Percentiles rank a stretch among this genome's conserved stretches.
Evolutionary conservation across 2,888 invertebrate species (phyloP).

Genomic region (Cecidostiba fungosa): DNA sequence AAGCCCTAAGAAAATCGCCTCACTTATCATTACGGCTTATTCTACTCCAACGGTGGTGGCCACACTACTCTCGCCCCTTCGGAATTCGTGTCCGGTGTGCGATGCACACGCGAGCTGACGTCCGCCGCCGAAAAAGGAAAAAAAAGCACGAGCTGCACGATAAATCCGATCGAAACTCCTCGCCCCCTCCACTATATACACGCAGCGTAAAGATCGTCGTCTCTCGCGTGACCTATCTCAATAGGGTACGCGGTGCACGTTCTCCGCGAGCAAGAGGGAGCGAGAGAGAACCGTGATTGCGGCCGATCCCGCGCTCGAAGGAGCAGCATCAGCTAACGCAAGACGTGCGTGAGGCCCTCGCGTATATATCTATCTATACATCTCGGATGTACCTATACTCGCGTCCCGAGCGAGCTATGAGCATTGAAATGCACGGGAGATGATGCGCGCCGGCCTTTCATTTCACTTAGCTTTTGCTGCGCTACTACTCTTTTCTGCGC

Average conservation of each 20-base stretch:
- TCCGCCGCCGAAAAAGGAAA: background rate
- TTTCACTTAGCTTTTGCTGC: constrained; percentile 24
- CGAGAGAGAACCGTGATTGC: constrained; percentile 49
- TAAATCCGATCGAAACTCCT: constrained; percentile 9
- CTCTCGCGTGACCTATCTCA: constrained; percentile 68
- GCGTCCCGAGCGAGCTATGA: background rate
- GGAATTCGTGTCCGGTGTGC: background rate
- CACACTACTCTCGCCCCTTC: constrained; percentile 9
- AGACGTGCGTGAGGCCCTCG: constrained; percentile 7
- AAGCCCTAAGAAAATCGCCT: constrained; percentile 35
- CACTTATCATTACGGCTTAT: constrained; percentile 39
- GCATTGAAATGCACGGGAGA: constrained; percentile 11
- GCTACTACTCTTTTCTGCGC: background rate
- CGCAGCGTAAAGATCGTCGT: constrained; percentile 22
- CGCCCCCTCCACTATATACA: background rate
- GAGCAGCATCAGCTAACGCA: constrained; percentile 2
- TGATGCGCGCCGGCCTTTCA: background rate
- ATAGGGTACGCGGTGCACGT: constrained; percentile 60
- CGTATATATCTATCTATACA: background rate
- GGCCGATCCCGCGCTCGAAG: constrained; percentile 48
- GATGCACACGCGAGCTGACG: constrained; percentile 13
- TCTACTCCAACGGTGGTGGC: background rate
- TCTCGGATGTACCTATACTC: background rate
- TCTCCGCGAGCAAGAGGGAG: constrained; percentile 44
- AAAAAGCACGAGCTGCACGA: background rate